Conservation (phyloP, 1,140 invertebrate genomes). For the Ditylenchus dipsaci region DNA sequence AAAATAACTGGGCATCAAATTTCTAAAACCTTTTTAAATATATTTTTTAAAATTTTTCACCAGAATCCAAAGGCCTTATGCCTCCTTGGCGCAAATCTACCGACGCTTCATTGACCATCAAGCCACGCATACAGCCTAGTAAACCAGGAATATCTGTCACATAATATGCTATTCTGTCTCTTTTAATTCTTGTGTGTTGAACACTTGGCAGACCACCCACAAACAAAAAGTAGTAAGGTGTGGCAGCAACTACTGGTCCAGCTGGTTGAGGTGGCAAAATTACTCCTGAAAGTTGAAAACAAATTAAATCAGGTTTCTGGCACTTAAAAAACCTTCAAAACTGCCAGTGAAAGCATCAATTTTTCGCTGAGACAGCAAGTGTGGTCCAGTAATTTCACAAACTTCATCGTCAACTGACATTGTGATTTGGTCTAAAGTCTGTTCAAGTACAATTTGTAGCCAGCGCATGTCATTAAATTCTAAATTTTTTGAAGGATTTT, state of each 20-base stretch:
- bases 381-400: slow-evolving; percentile 34
- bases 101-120: slow-evolving; percentile 24
- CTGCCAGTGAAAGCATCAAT: slow-evolving; percentile 12
- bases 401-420: slow-evolving; percentile 38
- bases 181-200: slow-evolving; percentile 13
- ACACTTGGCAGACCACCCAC: slow-evolving; percentile 37
- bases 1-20: too few relatives aligned
- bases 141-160: slow-evolving; percentile 31
- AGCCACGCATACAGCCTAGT: slow-evolving; percentile 43
- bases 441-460: slow-evolving; percentile 40
- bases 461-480: slow-evolving; percentile 51
- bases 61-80: neutral
- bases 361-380: slow-evolving; percentile 8
- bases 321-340: slow-evolving; percentile 22
- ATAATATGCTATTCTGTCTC: slow-evolving; percentile 35
- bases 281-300: slow-evolving; percentile 24
- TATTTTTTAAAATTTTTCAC: too few relatives aligned
- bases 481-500: too few relatives aligned
- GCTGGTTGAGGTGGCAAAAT: slow-evolving; percentile 30
- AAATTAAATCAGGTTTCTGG: too few relatives aligned
- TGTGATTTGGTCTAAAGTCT: slow-evolving; percentile 10
- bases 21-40: too few relatives aligned
- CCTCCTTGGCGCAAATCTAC: slow-evolving; percentile 32
- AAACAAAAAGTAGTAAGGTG: slow-evolving; percentile 37
- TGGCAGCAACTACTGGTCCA: slow-evolving; percentile 17